Evolutionary conservation across 2,888 invertebrate genomes (phyloP), one percentile per base, ranked within the genome.

Genomic region (Beris chalybata): DNA sequence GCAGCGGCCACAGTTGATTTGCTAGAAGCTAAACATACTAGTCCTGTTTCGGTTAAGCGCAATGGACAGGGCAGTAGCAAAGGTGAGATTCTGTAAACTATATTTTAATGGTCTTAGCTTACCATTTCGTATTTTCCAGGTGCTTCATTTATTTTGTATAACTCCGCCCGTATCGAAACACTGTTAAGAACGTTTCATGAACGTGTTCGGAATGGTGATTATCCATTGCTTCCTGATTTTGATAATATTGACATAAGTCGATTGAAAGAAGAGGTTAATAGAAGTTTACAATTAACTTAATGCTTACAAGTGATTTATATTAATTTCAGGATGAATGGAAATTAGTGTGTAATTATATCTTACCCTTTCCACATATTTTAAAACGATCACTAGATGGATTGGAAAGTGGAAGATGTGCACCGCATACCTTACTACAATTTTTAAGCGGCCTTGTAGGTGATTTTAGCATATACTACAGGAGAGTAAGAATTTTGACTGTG

Each of bases 381-480:
- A 81, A 81, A 13, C 84, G 81, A 58, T 84, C 85, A 64, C 73
- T 88, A 13, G 80, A 83, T 59, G 81, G 81, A 68, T 76, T 84
- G 29, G 77, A 78, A 11, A 75, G 75, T 12, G 85, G 85, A 53
- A 83, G 84, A 52, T 83, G 88, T 67, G 82, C 85, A 68, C 84
- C 88, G 0, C 90, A 92, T 73, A 78, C 83, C 53, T 78, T 92
- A 47, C 86, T 89, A 70, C 81, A 82, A 67, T 91, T 86, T 76
- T 79, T 92, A 6, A 84, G 84, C 67, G 83, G 83, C 7, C 81
- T 91, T 76, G 87, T 87, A 29, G 82, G 85, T 48, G 76, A 84
- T 6, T 88, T 91, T 74, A 92, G 92, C 76, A 84, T 86, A 64
- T 93, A 91, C 75, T 93, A 93, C 74, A 84, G 89, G 70, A 84